phyloP scores from a whole-genome alignment of 2,797 vertebrate genomes.

The Capromys pilorides region DNA sequence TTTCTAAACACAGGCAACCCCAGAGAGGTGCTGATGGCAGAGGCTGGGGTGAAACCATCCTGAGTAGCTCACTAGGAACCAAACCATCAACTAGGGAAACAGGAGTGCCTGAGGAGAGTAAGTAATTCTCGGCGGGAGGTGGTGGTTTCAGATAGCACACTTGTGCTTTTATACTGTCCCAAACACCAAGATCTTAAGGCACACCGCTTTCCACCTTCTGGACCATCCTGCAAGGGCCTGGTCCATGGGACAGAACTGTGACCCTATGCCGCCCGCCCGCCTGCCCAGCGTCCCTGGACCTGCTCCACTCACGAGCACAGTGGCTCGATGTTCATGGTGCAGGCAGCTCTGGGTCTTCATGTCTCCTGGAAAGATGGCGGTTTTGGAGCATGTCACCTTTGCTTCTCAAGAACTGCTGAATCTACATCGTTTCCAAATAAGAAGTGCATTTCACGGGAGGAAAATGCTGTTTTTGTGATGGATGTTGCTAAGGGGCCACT shows the following conservation, averaged over 20 bases:
- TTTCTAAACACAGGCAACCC: background rate
- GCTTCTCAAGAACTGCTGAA: slow-evolving; percentile 50
- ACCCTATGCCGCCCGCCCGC: background rate
- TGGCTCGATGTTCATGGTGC: rapidly evolving
- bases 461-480: background rate
- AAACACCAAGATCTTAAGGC: background rate
- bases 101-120: rapidly evolving
- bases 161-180: rapidly evolving
- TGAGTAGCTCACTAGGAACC: background rate
- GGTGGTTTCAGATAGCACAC: background rate
- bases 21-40: background rate
- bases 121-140: rapidly evolving
- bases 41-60: background rate
- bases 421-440: slow-evolving; percentile 60
- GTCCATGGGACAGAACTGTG: background rate
- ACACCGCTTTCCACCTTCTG: rapidly evolving
- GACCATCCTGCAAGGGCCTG: background rate
- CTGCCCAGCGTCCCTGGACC: background rate
- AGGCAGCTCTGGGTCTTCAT: rapidly evolving
- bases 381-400: background rate
- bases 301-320: rapidly evolving
- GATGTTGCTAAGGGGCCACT: slow-evolving; percentile 34
- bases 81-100: background rate
- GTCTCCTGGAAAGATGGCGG: background rate
- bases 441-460: background rate